Base-by-base conservation (phyloP, 2,113 vertebrate species). In the Heterotis niloticus region DNA sequence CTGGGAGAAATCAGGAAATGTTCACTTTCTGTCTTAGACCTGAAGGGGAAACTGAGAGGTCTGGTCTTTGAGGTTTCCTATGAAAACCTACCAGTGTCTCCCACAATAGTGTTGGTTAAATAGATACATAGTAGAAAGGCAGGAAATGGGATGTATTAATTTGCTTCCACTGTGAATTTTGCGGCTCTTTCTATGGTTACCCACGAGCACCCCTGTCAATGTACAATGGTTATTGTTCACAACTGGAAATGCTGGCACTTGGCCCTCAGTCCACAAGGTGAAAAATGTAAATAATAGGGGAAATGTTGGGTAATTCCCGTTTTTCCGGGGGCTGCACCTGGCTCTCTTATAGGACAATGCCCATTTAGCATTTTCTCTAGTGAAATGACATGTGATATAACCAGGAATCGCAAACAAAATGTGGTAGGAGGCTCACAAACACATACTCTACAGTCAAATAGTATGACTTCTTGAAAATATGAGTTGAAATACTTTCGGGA, bases 261-360 rank as follows among this genome's bases (percentile, higher is more conserved):
- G 20, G 20, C 23, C 10, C 64, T 66, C 23, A 24, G 23, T 3
- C 5, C 23, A 17, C 2, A 51, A 74, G 71, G 71, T 74, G 14
- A 75, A 62, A 75, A 75, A 64, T 29, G 74, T 56, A 75, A 75
- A 75, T 75, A 64, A 64, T n/a, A 75, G 59, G 62, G 56, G 56
- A 44, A 75, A 34, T 34, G 26, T 20, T 62, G 74, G 56, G 73
- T 75, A 64, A 34, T 75, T 3, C 56, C 13, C 24, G 4, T 18
- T 60, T 54, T 60, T 29, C 72, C 56, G 29, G 72, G 54, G 17
- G 23, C 56, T 75, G 72, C 56, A 62, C 52, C 28, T 75, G 5
- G 18, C 18, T 1, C 0, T 62, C 3, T 75, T 23, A 51, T 54
- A 24, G 71, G 0, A 52, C 14, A 24, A 54, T 59, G 13, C 24